Conservation (phyloP, 2,888 invertebrate genomes). For the Watsonalla binaria region DNA sequence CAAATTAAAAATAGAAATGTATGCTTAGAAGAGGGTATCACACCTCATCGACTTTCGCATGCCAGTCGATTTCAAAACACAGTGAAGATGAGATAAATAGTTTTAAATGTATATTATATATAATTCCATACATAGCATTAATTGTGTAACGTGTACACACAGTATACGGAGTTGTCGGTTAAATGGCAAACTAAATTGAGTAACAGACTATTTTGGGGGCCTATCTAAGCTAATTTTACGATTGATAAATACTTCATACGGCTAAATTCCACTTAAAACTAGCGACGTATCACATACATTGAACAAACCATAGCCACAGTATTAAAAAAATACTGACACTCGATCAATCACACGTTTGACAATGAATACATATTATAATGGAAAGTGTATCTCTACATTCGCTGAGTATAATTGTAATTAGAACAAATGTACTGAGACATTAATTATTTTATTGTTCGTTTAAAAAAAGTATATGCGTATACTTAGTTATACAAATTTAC, state of each 20-base stretch:
- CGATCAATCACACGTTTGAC: conserved; percentile 16
- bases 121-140: conserved; percentile 31
- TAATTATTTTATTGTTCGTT: conserved; percentile 20
- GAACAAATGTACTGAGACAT: conserved; percentile 17
- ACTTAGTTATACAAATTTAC: conserved; percentile 18
- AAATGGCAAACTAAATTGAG: conserved; percentile 54
- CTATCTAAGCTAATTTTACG: conserved; percentile 60
- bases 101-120: conserved; percentile 36
- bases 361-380: conserved; percentile 26
- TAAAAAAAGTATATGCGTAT: conserved; percentile 19
- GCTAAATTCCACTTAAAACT: conserved; percentile 58
- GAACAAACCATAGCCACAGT: conserved; percentile 61
- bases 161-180: conserved; percentile 48
- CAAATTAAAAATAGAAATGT: conserved; percentile 55
- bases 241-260: conserved; percentile 73
- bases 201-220: conserved; percentile 58
- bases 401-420: conserved; percentile 21
- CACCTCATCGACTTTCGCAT: conserved; percentile 26
- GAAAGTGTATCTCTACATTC: conserved; percentile 31
- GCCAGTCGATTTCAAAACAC: conserved; percentile 42
- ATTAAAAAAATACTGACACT: conserved; percentile 23
- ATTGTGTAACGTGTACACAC: conserved; percentile 32
- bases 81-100: conserved; percentile 46
- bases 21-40: conserved; percentile 12
- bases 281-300: conserved; percentile 74